Percentiles rank a stretch among this genome's conserved stretches.
Evolutionary conservation across 2,888 invertebrate genomes (phyloP).

Genomic region (Drosophila crucigera): DNA sequence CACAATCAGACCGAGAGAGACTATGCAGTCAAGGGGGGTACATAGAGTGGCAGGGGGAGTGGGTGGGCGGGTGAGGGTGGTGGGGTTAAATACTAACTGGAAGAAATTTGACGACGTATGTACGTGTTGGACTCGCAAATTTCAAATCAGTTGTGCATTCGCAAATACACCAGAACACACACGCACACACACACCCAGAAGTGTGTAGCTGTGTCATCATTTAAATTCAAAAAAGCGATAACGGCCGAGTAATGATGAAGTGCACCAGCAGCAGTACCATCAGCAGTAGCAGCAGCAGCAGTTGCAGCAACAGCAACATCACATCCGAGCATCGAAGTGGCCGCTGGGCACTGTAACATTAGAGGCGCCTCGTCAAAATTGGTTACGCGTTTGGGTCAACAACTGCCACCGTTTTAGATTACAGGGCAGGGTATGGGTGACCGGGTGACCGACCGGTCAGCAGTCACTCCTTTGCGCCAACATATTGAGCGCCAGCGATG

Average conservation of each 20-base stretch:
- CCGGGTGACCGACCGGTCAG: constrained; percentile 6
- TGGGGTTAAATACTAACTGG: constrained; percentile 28
- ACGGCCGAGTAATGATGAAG: constrained; percentile 78
- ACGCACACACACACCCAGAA: not conserved
- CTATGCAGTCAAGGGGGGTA: not conserved
- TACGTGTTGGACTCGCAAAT: constrained; percentile 59
- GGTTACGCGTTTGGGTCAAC: constrained; percentile 73
- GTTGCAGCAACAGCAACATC: not conserved
- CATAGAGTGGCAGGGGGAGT: not conserved
- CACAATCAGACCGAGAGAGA: constrained; percentile 34
- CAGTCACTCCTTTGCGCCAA: constrained; percentile 38
- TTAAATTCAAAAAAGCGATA: constrained; percentile 79
- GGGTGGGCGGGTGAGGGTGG: not conserved
- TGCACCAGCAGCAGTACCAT: constrained; percentile 39
- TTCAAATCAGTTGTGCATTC: constrained; percentile 59
- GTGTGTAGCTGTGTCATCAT: constrained; percentile 52
- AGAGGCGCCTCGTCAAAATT: constrained; percentile 63
- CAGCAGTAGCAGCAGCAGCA: not conserved
- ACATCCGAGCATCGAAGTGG: constrained; percentile 30
- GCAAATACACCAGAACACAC: not conserved
- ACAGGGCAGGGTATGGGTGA: constrained; percentile 2
- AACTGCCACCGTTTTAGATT: constrained; percentile 55
- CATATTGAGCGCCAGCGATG: constrained; percentile 52
- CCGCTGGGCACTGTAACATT: constrained; percentile 48
- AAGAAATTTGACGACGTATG: constrained; percentile 37